Percentiles rank a stretch among this genome's conserved stretches.
These are phyloP conservation scores for Fregata magnificens DNA, from an alignment of 2,113 vertebrate species.

Conservation along the genomic window DNA sequence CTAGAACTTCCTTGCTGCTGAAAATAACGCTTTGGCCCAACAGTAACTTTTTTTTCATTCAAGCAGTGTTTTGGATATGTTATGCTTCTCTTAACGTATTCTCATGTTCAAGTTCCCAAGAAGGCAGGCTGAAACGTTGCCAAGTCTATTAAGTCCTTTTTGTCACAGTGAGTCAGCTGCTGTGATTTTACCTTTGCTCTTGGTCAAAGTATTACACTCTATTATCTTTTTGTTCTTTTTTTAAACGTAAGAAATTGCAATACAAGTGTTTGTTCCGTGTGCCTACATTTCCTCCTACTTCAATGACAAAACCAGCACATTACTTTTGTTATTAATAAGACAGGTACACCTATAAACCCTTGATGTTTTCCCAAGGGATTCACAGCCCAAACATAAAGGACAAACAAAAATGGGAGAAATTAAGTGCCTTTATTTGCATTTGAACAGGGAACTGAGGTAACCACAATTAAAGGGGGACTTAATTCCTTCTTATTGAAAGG, in stretches of 20 bases:
- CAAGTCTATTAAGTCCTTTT: slow-evolving; percentile 6
- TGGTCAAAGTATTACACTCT: not conserved
- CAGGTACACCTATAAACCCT: not conserved
- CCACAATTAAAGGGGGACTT: not conserved
- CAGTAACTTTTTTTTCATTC: not conserved
- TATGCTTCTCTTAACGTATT: not conserved
- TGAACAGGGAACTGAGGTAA: not conserved
- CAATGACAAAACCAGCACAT: not conserved
- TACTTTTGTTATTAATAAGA: not conserved
- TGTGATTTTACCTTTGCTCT: slow-evolving; percentile 50
- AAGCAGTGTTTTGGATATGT: not conserved
- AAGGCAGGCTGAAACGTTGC: not conserved
- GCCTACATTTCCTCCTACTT: slow-evolving; percentile 6
- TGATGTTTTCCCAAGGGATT: not conserved
- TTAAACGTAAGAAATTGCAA: not conserved
- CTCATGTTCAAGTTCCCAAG: not conserved
- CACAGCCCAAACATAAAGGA: not conserved
- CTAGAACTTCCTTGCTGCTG: not conserved
- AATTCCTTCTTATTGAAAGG: not conserved
- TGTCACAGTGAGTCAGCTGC: slow-evolving; percentile 42
- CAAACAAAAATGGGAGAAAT: not conserved
- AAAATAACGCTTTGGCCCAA: not conserved
- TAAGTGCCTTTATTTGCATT: slow-evolving; percentile 17
- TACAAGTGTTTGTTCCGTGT: not conserved
- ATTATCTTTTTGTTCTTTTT: slow-evolving; percentile 17